phyloP scores from a whole-genome alignment of 2,888 invertebrate genomes.

The Itoplectis maculator region DNA sequence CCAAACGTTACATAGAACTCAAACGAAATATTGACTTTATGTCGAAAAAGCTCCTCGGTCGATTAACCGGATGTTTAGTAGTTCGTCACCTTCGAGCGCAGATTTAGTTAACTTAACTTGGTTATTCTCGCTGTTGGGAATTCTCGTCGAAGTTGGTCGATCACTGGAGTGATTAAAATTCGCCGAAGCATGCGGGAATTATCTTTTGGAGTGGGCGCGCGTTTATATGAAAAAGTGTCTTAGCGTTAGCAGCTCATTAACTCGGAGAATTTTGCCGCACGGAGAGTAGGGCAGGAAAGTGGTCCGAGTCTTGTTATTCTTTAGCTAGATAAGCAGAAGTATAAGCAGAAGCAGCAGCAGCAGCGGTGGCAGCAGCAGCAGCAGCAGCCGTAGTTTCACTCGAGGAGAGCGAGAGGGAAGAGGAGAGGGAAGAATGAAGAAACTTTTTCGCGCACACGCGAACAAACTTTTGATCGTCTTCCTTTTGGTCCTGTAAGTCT shows the following conservation, averaged over 20 bases:
- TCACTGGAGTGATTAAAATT: slow-evolving; percentile 50
- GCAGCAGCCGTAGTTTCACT: slow-evolving; percentile 35
- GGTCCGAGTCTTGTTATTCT: slow-evolving; percentile 61
- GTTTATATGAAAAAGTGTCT: slow-evolving; percentile 54
- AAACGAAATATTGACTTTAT: too few relatives aligned
- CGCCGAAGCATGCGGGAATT: slow-evolving; percentile 38
- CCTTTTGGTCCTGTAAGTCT: slow-evolving; percentile 33
- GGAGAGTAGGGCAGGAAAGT: slow-evolving; percentile 39
- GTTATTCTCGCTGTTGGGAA: neutral
- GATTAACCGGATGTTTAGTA: too few relatives aligned
- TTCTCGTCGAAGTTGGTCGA: slow-evolving; percentile 21
- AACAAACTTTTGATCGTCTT: slow-evolving; percentile 64
- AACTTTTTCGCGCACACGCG: slow-evolving; percentile 59
- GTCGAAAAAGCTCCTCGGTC: too few relatives aligned
- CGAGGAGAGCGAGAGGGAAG: slow-evolving; percentile 12
- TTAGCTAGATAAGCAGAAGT: slow-evolving; percentile 41
- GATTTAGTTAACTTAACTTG: too few relatives aligned
- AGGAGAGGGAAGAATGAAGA: slow-evolving; percentile 63
- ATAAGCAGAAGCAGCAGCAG: slow-evolving; percentile 16
- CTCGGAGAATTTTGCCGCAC: slow-evolving; percentile 18
- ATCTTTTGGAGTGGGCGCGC: slow-evolving; percentile 16
- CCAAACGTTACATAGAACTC: too few relatives aligned
- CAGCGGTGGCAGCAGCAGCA: slow-evolving; percentile 5
- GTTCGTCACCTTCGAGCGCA: too few relatives aligned
- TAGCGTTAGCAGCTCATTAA: slow-evolving; percentile 65